Evolutionary conservation across 2,113 vertebrate species (phyloP).

Genomic region (Melanerpes formicivorus): DNA sequence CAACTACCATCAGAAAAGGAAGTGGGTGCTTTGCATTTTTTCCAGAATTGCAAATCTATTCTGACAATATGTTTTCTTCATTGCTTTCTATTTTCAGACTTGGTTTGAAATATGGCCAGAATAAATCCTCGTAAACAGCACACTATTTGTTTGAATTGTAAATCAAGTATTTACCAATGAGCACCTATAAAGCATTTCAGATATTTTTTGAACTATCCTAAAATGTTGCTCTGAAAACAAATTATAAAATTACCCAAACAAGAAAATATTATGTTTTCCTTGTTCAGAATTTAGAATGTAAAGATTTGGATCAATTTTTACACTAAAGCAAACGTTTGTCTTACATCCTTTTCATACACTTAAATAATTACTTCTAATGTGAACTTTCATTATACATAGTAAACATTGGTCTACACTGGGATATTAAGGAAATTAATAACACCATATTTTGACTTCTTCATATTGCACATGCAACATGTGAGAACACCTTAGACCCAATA

Average conservation of each 20-base stretch:
- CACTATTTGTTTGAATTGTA: neutral
- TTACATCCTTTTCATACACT: neutral
- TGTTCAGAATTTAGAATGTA: neutral
- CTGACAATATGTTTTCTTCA: neutral
- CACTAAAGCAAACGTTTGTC: neutral
- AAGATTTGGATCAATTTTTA: neutral
- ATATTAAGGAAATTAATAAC: neutral
- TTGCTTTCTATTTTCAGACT: neutral
- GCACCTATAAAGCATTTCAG: neutral
- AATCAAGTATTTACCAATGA: neutral
- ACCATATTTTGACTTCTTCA: neutral
- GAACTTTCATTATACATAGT: neutral
- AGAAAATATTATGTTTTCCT: accelerated
- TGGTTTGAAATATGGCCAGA: neutral
- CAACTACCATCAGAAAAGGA: neutral
- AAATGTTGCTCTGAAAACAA: neutral
- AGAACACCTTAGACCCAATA: neutral
- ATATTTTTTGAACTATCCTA: neutral
- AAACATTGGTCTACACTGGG: neutral
- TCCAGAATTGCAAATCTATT: neutral
- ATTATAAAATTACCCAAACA: neutral
- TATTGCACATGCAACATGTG: neutral
- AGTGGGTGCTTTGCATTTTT: neutral
- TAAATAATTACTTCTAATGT: neutral
- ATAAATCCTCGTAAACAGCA: neutral